Conservation (phyloP, 1,140 invertebrate species). For the Listronotus oregonensis region DNA sequence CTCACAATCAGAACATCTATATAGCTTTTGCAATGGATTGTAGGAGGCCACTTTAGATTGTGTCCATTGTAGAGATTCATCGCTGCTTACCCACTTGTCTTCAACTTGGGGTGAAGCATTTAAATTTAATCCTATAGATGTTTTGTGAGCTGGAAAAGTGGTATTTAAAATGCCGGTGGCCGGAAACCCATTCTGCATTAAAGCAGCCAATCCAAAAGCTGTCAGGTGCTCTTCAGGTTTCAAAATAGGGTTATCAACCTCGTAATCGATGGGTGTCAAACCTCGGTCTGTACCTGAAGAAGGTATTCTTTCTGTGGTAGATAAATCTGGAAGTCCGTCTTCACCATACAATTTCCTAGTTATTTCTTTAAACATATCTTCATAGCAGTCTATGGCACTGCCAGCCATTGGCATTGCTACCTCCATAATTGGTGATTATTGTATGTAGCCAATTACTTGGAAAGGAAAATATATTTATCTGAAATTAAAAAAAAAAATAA, state of each 20-base stretch:
- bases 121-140: conserved; percentile 46
- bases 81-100: conserved; percentile 71
- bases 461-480: no score
- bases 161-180: conserved; percentile 63
- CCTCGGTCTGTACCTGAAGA: conserved; percentile 53
- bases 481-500: no score
- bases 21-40: conserved; percentile 72
- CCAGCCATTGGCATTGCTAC: conserved; percentile 60
- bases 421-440: conserved; percentile 48
- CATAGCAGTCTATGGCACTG: conserved; percentile 66
- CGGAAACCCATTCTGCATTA: conserved; percentile 75
- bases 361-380: conserved; percentile 86
- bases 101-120: conserved; percentile 58
- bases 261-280: conserved; percentile 56
- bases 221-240: conserved; percentile 70
- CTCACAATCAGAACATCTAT: conserved; percentile 77
- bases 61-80: conserved; percentile 71
- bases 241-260: conserved; percentile 58
- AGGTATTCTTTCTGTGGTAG: conserved; percentile 55
- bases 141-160: conserved; percentile 59
- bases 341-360: conserved; percentile 88
- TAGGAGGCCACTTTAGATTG: conserved; percentile 73
- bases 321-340: conserved; percentile 67
- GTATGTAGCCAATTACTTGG: no score
- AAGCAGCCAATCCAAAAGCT: conserved; percentile 70